Base-by-base conservation (phyloP, 2,888 invertebrate species). In the Epinotia ramella region DNA sequence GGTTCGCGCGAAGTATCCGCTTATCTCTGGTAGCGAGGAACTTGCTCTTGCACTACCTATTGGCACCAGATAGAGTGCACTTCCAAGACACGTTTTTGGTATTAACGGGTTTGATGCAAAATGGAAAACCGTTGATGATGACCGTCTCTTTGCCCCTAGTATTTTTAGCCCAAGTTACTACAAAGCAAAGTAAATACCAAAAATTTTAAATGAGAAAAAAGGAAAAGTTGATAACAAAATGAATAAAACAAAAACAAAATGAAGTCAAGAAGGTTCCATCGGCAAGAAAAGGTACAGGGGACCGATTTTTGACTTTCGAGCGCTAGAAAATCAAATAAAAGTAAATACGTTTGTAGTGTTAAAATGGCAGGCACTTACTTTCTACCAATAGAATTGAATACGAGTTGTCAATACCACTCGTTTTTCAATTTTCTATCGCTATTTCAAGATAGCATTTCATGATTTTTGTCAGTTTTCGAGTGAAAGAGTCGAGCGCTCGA, bases 31-130 rank as follows among this genome's bases (percentile, higher is more conserved):
- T 68, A 11, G 68, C 68, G 20, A 59, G 24, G 24, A 68, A 57
- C 44, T 24, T 53, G 1, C 79, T 80, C 56, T 73, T 79, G 62
- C 82, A 82, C 53, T 16, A 49, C 4, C n/a, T 49, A 24, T n/a
- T 9, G 1, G 11, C 28, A 44, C 60, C 59, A 44, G 69, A 68
- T 13, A 59, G 73, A 0, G 57, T 40, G 40, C 67, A 68, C 18
- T 16, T 68, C 57, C 67, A 68, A 40, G 67, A 56, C 6, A 67
- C 67, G 18, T 56, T 67, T 18, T 5, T 13, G 4, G 18, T 67
- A 13, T 56, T 67, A 12, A 28, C 12, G 6, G 11, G 18, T 18
- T 56, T 67, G n/a, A 67, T 56, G 53, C 53, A 33, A 18, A 56
- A 56, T 12, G 56, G 16, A 12, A 18, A 67, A 2, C 67, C 56